Evolutionary conservation across 2,113 vertebrate species (phyloP).

Genomic region (Malurus melanocephalus): DNA sequence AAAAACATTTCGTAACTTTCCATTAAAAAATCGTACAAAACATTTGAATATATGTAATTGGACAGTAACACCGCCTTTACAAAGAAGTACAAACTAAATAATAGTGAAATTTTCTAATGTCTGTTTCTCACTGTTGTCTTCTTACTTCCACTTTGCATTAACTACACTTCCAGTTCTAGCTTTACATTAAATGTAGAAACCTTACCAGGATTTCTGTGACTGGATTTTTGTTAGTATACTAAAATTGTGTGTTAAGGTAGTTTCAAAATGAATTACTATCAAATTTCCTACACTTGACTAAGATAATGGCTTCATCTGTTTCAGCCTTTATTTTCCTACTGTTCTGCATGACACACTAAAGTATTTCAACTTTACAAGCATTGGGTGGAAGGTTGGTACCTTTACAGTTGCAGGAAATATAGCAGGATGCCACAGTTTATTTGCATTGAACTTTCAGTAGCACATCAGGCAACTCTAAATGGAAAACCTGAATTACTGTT

Average conservation of each 20-base stretch:
- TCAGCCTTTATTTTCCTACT: not conserved
- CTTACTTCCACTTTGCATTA: not conserved
- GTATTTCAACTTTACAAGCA: not conserved
- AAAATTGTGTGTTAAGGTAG: not conserved
- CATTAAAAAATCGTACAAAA: not conserved
- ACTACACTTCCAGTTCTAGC: not conserved
- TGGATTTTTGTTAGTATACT: not conserved
- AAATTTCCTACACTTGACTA: not conserved
- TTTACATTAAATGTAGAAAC: not conserved
- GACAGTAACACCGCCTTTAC: not conserved
- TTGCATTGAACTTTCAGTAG: not conserved
- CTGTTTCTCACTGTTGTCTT: not conserved
- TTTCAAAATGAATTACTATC: not conserved
- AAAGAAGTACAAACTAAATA: slow-evolving; percentile 11
- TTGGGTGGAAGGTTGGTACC: not conserved
- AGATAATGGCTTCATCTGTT: not conserved
- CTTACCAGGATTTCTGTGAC: not conserved
- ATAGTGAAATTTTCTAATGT: slow-evolving; percentile 19
- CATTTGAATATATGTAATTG: not conserved
- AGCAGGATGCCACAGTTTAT: not conserved
- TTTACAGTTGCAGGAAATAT: not conserved
- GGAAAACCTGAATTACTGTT: not conserved
- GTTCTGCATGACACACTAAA: not conserved
- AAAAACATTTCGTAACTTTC: not conserved
- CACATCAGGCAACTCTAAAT: not conserved